phyloP scores from a whole-genome alignment of 2,797 vertebrate genomes.

The Chanos chanos region DNA sequence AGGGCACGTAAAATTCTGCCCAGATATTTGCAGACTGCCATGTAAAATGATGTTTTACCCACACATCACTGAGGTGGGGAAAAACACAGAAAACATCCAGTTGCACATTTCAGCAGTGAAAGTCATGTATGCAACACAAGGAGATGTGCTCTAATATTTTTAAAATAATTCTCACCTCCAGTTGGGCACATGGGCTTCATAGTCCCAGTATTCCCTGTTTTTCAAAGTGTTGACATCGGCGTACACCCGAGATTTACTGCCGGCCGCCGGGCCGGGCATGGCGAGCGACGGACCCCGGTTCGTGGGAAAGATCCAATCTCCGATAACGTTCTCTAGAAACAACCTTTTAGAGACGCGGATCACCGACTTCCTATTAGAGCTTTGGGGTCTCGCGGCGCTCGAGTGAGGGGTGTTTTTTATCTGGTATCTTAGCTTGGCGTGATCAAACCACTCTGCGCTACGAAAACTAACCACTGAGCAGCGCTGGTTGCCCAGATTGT shows the following conservation, averaged over 20 bases:
- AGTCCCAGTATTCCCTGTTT: conserved; percentile 97
- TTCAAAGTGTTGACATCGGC: conserved; percentile 95
- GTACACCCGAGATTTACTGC: conserved; percentile 95
- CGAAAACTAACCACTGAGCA: conserved; percentile 33
- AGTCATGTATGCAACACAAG: no score
- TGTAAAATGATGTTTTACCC: no score
- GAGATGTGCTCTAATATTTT: neutral
- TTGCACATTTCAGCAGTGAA: no score
- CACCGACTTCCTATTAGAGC: conserved; percentile 22
- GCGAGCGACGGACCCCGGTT: conserved; percentile 69
- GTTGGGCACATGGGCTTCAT: conserved; percentile 89
- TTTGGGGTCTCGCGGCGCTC: conserved; percentile 17
- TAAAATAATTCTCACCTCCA: conserved; percentile 83
- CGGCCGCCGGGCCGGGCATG: conserved; percentile 94
- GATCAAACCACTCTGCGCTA: no score
- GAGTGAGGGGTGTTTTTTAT: neutral
- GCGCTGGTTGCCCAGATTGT: conserved; percentile 45
- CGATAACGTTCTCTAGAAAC: conserved; percentile 12
- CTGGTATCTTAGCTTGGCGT: neutral
- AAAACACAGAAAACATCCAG: no score
- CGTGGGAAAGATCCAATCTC: conserved; percentile 35
- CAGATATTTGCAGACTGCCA: no score
- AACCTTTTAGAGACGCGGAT: neutral
- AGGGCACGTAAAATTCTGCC: no score
- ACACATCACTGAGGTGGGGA: no score